These are phyloP conservation scores for Varanus komodoensis DNA, from an alignment of 2,113 vertebrate species.

Conservation along the genomic window DNA sequence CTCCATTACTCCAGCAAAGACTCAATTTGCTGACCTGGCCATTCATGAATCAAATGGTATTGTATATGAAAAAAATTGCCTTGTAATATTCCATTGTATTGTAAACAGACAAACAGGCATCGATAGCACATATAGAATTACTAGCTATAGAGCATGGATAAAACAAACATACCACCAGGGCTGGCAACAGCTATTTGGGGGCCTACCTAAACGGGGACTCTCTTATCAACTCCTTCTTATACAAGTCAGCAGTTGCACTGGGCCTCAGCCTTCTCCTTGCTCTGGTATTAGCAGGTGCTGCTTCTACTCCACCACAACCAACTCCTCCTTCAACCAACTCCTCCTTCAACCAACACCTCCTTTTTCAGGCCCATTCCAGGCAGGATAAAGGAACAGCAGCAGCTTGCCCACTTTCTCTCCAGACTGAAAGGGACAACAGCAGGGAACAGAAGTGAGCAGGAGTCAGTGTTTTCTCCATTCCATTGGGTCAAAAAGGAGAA, in stretches of 20 bases:
- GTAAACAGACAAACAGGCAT: not conserved
- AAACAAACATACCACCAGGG: not conserved
- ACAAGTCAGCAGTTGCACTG: not conserved
- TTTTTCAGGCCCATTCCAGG: not conserved
- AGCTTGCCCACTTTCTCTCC: not conserved
- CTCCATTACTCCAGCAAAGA: not conserved
- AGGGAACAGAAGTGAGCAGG: not conserved
- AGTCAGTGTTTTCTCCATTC: not conserved
- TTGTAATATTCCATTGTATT: not conserved
- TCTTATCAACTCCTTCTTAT: not conserved
- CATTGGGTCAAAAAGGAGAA: not conserved
- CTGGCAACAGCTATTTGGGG: not conserved
- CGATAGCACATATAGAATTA: not conserved
- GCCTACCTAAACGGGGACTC: not conserved
- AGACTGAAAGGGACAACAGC: not conserved
- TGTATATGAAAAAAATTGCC: not conserved
- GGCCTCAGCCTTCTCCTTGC: not conserved
- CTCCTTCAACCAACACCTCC: not conserved
- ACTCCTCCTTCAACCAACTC: not conserved
- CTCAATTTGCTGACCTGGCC: not conserved
- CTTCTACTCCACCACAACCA: not conserved
- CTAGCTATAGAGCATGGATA: not conserved
- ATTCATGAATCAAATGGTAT: not conserved
- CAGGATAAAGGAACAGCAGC: not conserved
- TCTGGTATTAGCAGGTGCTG: not conserved